Conservation (phyloP, 2,113 vertebrate species). For the Glareola pratincola region DNA sequence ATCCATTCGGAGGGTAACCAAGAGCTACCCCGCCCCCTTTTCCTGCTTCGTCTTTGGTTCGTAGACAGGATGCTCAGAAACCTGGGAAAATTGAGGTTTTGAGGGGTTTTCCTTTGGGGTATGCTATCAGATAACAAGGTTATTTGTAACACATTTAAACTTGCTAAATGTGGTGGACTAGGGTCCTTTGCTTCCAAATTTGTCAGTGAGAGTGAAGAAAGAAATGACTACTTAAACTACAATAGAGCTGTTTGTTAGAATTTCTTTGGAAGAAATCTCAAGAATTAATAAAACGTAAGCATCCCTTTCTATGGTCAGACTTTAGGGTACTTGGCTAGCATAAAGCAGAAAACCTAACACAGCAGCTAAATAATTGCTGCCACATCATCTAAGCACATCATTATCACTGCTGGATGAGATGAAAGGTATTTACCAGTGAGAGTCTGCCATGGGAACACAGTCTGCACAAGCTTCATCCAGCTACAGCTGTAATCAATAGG, state of each 20-base stretch:
- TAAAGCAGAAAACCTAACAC: not conserved
- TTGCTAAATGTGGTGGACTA: not conserved
- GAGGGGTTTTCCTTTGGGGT: not conserved
- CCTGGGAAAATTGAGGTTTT: not conserved
- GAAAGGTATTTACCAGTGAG: constrained; percentile 1
- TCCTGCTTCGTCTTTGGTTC: not conserved
- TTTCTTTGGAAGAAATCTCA: not conserved
- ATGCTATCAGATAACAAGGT: not conserved
- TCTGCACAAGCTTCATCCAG: not conserved
- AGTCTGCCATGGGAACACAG: constrained; percentile 36
- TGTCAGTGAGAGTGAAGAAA: not conserved
- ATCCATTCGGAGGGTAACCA: not conserved
- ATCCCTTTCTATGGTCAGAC: not conserved
- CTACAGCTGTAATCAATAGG: constrained; percentile 54
- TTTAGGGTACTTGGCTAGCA: not conserved
- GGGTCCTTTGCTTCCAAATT: not conserved
- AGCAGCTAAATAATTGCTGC: constrained; percentile 44
- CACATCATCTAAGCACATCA: constrained; percentile 10
- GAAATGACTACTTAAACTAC: not conserved
- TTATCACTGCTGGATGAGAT: constrained; percentile 35
- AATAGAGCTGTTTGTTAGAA: not conserved
- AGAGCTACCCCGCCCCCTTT: not conserved
- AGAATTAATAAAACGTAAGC: not conserved
- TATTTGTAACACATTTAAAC: not conserved
- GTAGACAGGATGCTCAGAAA: not conserved